Percentiles rank a stretch among this genome's conserved stretches.
Evolutionary conservation across 2,888 invertebrate species (phyloP).

Genomic region (Cistogaster globosa): DNA sequence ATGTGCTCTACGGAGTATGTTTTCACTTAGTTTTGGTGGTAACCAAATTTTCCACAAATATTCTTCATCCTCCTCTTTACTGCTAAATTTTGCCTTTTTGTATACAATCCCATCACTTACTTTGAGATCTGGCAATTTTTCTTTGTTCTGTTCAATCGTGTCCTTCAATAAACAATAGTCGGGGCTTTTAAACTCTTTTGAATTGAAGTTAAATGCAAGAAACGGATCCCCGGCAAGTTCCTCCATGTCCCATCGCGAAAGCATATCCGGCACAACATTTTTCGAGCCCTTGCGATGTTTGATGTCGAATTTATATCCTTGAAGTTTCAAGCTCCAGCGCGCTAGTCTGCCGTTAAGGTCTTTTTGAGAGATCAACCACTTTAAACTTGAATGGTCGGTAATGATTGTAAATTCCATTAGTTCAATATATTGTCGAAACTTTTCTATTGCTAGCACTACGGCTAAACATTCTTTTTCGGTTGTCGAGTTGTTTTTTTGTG

Average conservation of each 20-base stretch:
- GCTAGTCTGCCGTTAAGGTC: no score
- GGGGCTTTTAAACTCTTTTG: neutral
- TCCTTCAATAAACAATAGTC: slow-evolving; percentile 4
- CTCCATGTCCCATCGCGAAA: slow-evolving; percentile 21
- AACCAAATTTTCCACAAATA: slow-evolving; percentile 28
- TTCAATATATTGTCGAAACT: neutral
- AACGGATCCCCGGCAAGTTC: neutral
- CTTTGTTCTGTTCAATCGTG: slow-evolving; percentile 5
- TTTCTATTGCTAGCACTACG: neutral
- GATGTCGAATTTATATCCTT: neutral
- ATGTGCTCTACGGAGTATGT: neutral
- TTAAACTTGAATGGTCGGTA: no score
- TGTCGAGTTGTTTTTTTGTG: slow-evolving; percentile 3
- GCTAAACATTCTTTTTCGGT: slow-evolving; percentile 1
- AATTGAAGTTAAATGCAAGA: neutral
- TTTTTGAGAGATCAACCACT: no score
- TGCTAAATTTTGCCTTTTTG: neutral
- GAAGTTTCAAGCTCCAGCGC: neutral
- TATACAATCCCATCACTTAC: neutral
- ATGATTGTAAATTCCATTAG: neutral
- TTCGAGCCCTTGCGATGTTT: neutral
- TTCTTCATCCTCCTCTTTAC: neutral
- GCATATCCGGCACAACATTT: slow-evolving; percentile 16
- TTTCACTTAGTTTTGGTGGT: neutral
- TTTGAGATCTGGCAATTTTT: neutral